Evolutionary conservation across 1,140 invertebrate genomes (phyloP).

Genomic region (Leptinotarsa lineolata): DNA sequence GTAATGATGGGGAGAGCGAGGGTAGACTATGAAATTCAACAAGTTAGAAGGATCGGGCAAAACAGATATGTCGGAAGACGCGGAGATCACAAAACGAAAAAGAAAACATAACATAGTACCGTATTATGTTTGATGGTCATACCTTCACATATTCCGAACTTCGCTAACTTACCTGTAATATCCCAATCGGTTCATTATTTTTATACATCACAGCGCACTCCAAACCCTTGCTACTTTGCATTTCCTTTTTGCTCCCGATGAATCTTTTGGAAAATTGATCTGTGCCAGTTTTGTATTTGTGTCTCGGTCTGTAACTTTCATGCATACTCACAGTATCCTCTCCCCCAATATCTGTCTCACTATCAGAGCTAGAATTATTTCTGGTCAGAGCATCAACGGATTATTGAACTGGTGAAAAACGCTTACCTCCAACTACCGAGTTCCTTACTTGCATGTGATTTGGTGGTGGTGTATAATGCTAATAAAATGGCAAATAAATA

Average conservation of each 20-base stretch:
- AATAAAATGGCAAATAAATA: neutral
- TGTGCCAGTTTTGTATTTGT: conserved; percentile 17
- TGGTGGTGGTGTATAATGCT: neutral
- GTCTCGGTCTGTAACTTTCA: conserved; percentile 27
- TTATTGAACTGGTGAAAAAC: neutral
- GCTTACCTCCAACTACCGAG: neutral
- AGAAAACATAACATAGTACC: no score
- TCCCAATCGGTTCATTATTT: conserved; percentile 49
- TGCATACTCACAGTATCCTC: neutral
- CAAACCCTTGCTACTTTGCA: neutral
- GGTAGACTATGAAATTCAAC: no score
- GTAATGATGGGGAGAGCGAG: no score
- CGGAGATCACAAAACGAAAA: no score
- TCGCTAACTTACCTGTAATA: conserved; percentile 46
- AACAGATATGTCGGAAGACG: no score
- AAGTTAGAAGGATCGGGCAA: no score
- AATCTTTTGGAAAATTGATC: neutral
- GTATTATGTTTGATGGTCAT: no score
- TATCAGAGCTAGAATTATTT: neutral
- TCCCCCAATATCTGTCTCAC: neutral
- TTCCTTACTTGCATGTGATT: neutral
- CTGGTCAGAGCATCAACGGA: neutral
- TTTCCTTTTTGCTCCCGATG: neutral
- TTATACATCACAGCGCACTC: conserved; percentile 47
- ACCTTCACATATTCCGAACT: neutral